phyloP scores from a whole-genome alignment of 2,797 vertebrate species.

The Chelon auratus region DNA sequence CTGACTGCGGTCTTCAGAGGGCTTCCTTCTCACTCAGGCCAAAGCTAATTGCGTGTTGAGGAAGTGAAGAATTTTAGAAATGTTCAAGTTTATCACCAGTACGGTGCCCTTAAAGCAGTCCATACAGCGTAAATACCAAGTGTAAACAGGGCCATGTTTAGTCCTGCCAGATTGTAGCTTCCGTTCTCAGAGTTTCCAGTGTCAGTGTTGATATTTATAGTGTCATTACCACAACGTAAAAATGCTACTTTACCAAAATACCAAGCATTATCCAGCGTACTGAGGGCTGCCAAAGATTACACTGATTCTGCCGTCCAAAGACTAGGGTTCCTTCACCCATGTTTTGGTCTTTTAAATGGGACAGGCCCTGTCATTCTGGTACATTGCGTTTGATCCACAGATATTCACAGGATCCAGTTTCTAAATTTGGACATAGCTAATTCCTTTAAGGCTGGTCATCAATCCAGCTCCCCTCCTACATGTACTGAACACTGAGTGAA shows the following conservation, averaged over 20 bases:
- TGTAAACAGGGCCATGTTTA: neutral
- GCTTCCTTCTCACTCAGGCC: slow-evolving; percentile 3
- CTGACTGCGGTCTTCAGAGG: slow-evolving; percentile 35
- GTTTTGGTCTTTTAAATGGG: neutral
- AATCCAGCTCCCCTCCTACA: slow-evolving; percentile 2
- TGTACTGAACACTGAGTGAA: slow-evolving; percentile 13
- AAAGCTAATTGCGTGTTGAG: neutral
- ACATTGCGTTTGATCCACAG: neutral
- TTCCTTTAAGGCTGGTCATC: slow-evolving; percentile 16
- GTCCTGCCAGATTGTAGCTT: neutral
- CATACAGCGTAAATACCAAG: neutral
- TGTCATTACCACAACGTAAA: neutral
- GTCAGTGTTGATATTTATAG: neutral
- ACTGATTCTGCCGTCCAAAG: neutral
- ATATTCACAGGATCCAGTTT: slow-evolving; percentile 4
- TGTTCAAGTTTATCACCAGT: neutral
- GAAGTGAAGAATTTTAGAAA: neutral
- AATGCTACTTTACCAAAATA: slow-evolving; percentile 1
- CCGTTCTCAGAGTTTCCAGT: neutral
- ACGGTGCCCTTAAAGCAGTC: neutral
- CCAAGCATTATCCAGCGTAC: neutral
- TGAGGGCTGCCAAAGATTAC: neutral
- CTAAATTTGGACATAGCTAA: slow-evolving; percentile 13
- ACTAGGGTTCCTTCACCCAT: neutral
- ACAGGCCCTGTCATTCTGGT: neutral